Evolutionary conservation across 2,888 invertebrate genomes (phyloP).

Genomic region (Pantelozetes paolii): DNA sequence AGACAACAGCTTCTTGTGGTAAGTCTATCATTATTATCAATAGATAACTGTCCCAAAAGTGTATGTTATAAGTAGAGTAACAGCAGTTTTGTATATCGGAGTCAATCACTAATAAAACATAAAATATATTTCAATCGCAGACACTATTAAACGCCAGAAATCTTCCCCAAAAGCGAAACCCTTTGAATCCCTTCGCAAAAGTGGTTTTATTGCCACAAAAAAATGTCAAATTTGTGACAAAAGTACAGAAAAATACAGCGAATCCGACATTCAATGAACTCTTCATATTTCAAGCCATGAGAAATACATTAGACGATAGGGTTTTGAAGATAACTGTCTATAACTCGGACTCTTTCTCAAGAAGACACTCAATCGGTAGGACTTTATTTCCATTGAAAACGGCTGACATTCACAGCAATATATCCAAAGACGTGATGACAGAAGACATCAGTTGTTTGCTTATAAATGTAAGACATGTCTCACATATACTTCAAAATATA

Average conservation of each 20-base stretch:
- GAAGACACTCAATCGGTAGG: slow-evolving; percentile 53
- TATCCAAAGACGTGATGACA: slow-evolving; percentile 49
- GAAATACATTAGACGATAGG: slow-evolving; percentile 44
- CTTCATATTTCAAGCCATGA: slow-evolving; percentile 49
- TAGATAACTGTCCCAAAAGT: too few species aligned
- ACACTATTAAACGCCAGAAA: slow-evolving; percentile 44
- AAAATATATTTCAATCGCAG: background rate
- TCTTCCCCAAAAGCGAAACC: slow-evolving; percentile 47
- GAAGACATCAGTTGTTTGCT: slow-evolving; percentile 51
- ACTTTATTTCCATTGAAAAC: slow-evolving; percentile 51
- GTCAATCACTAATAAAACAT: too few species aligned
- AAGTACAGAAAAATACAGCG: slow-evolving; percentile 51
- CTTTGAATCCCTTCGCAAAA: slow-evolving; percentile 52
- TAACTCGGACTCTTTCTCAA: slow-evolving; percentile 53
- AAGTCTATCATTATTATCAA: background rate
- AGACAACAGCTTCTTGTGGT: slow-evolving; percentile 45
- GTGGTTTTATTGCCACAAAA: slow-evolving; percentile 52
- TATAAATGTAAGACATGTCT: slow-evolving; percentile 43
- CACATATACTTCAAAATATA: background rate
- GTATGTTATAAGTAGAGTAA: too few species aligned
- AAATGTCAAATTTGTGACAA: slow-evolving; percentile 50
- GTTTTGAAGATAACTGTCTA: slow-evolving; percentile 51
- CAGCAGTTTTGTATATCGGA: too few species aligned
- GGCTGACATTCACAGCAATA: slow-evolving; percentile 45
- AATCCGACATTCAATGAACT: slow-evolving; percentile 52